Conservation (phyloP, 2,888 invertebrate species). For the Bedellia somnulentella region DNA sequence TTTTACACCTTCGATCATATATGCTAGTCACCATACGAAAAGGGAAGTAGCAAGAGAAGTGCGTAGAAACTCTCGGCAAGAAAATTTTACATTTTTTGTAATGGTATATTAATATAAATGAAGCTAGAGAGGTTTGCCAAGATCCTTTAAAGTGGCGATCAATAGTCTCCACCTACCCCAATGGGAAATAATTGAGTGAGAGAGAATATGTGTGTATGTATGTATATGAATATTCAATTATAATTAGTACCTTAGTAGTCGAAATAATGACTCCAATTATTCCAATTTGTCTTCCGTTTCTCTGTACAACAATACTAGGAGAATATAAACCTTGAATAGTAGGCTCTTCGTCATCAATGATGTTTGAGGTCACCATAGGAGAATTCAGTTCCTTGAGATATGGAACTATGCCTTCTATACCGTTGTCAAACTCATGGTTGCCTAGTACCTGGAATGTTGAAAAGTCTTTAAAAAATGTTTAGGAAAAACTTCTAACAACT, state of each 20-base stretch:
- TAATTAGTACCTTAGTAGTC: constrained; percentile 29
- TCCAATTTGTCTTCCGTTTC: constrained; percentile 70
- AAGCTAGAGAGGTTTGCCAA: no score
- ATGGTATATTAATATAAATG: no score
- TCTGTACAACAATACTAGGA: constrained; percentile 66
- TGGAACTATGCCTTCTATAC: constrained; percentile 70
- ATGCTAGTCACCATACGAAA: no score
- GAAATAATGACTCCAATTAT: constrained; percentile 72
- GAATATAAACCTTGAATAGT: constrained; percentile 65
- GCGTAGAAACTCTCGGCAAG: no score
- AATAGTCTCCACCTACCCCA: no score
- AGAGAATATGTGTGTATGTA: background rate
- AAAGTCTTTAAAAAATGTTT: no score
- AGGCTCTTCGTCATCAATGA: constrained; percentile 71
- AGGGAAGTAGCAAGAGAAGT: no score
- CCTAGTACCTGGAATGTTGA: constrained; percentile 74
- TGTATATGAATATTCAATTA: background rate
- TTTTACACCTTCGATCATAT: no score
- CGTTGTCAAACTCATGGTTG: constrained; percentile 86
- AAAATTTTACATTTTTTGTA: no score
- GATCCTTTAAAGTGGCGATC: no score
- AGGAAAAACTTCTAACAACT: no score
- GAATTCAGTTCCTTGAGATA: constrained; percentile 67
- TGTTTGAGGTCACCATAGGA: constrained; percentile 75
- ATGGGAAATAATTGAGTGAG: no score